Evolutionary conservation across 2,113 vertebrate genomes (phyloP).

Genomic region (Haplotaxodon microlepis): DNA sequence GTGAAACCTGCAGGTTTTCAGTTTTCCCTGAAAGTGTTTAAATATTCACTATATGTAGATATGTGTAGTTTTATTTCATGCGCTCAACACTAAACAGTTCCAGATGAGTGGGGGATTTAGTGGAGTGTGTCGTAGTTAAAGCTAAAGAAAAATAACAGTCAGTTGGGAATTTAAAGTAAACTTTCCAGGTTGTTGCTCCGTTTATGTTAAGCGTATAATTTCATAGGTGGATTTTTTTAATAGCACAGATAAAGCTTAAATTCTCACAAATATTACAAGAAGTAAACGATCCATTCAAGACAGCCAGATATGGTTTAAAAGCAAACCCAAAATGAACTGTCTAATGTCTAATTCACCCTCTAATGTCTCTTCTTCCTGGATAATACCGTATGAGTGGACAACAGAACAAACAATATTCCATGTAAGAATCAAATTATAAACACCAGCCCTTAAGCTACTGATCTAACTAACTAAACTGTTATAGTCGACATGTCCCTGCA

Average conservation of each 20-base stretch:
- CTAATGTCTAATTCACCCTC: not conserved
- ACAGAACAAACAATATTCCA: not conserved
- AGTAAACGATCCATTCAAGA: not conserved
- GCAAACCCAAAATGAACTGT: not conserved
- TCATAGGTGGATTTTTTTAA: not conserved
- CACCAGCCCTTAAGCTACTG: not conserved
- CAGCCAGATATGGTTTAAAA: not conserved
- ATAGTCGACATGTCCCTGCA: not conserved
- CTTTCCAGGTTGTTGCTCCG: not conserved
- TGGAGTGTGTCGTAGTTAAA: rapidly evolving
- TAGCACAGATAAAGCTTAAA: not conserved
- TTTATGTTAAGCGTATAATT: not conserved
- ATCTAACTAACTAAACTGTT: not conserved
- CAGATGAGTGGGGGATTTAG: not conserved
- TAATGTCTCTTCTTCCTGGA: not conserved
- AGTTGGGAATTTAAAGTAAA: not conserved
- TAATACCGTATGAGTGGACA: rapidly evolving
- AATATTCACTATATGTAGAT: not conserved
- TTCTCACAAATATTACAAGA: not conserved
- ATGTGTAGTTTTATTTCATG: not conserved
- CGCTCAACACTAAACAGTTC: not conserved
- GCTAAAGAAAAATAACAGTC: not conserved
- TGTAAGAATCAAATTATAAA: not conserved
- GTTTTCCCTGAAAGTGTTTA: not conserved
- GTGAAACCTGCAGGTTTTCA: not conserved